phyloP scores from a whole-genome alignment of 2,888 invertebrate species.

The Amphipyra berbera region DNA sequence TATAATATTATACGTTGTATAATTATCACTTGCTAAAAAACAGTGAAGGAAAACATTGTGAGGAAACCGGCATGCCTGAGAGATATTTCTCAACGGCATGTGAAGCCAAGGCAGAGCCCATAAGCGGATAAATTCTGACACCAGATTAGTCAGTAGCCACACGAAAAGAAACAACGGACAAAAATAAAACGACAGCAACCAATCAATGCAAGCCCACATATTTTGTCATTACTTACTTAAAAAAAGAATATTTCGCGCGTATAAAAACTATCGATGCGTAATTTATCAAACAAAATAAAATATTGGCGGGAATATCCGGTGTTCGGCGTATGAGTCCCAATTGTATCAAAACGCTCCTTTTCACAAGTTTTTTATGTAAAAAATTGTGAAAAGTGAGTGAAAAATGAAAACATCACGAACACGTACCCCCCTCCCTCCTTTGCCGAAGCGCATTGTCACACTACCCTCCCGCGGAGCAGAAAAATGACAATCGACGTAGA shows the following conservation, averaged over 20 bases:
- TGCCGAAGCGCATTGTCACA: slow-evolving; percentile 78
- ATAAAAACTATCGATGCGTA: slow-evolving; percentile 38
- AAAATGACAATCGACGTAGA: slow-evolving; percentile 80
- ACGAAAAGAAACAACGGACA: too few species aligned
- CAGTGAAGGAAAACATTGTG: too few species aligned
- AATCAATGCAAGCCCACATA: too few species aligned
- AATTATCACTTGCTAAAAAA: too few species aligned
- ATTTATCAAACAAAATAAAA: slow-evolving; percentile 41
- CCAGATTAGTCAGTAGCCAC: too few species aligned
- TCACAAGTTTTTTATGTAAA: slow-evolving; percentile 65
- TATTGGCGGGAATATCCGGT: slow-evolving; percentile 45
- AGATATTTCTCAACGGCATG: too few species aligned
- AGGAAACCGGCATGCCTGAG: too few species aligned
- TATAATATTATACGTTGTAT: too few species aligned
- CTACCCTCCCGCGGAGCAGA: slow-evolving; percentile 77
- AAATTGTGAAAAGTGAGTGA: slow-evolving; percentile 80
- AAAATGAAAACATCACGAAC: slow-evolving; percentile 86
- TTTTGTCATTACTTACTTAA: too few species aligned
- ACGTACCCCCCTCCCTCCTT: slow-evolving; percentile 58
- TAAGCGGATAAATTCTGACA: too few species aligned
- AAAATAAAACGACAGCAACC: too few species aligned
- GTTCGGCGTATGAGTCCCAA: slow-evolving; percentile 48
- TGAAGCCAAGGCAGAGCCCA: too few species aligned
- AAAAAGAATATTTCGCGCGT: slow-evolving; percentile 6
- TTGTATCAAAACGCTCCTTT: slow-evolving; percentile 70